Evolutionary conservation across 2,113 vertebrate species (phyloP).

Genomic region (Cinclus cinclus): DNA sequence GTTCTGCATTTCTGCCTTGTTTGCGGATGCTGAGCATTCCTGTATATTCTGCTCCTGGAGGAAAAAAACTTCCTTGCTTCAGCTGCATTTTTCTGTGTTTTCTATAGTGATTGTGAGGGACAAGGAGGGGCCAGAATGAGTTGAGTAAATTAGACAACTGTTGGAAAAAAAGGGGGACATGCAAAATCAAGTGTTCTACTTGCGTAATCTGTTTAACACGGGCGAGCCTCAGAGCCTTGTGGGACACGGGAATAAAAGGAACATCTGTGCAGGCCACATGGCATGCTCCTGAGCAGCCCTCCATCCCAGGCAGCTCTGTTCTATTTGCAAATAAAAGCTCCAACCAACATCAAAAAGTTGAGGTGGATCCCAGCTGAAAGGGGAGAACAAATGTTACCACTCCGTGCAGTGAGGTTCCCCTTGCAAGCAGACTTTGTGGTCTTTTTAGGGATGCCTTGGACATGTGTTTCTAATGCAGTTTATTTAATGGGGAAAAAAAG

Average conservation of each 20-base stretch:
- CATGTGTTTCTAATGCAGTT: neutral
- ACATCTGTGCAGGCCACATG: conserved; percentile 30
- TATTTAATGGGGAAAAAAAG: neutral
- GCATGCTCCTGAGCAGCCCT: neutral
- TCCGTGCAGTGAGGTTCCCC: neutral
- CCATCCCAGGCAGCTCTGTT: neutral
- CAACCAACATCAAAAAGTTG: conserved; percentile 22
- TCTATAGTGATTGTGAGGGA: conserved; percentile 20
- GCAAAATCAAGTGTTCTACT: conserved; percentile 43
- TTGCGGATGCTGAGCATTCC: neutral
- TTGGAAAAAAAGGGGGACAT: conserved; percentile 54
- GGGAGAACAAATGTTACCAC: conserved; percentile 38
- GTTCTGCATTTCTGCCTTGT: neutral
- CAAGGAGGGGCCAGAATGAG: neutral
- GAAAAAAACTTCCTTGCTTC: conserved; percentile 23
- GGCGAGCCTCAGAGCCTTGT: conserved; percentile 1
- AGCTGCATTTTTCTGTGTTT: conserved; percentile 55
- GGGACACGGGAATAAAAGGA: conserved; percentile 44
- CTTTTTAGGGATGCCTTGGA: neutral
- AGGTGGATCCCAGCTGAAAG: conserved; percentile 30
- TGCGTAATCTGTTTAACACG: conserved; percentile 65
- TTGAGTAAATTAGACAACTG: conserved; percentile 68
- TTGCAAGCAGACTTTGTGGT: neutral
- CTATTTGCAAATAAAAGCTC: conserved; percentile 39
- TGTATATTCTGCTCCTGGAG: neutral